Base-by-base conservation (phyloP, 2,888 invertebrate genomes). In the Deilephila porcellus region DNA sequence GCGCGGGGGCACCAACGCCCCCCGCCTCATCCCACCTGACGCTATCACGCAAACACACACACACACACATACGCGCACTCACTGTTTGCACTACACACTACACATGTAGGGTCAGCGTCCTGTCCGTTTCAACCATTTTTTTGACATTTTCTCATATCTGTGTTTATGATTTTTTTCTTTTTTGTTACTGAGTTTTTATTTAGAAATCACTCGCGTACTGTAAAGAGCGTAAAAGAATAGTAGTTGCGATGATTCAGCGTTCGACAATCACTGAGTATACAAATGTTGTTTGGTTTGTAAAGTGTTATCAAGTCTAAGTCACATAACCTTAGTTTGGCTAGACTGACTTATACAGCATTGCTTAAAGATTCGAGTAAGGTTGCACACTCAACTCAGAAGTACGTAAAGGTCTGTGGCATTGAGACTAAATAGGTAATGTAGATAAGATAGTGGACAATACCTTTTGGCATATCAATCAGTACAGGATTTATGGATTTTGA, bases 11-110 rank as follows among this genome's bases (percentile, higher is more conserved):
- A 89, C 87, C 81, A 88, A 87, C 90, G 90, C 92, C 91, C 93
- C 93, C 90, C 93, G 91, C 93, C 91, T 91, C 93, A 94, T 93
- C 88, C 93, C 92, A 91, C 93, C 91, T 92, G 91, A 91, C 93
- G 90, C 90, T 89, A 83, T 88, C 88, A 87, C 90, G 79, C 85
- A 80, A 87, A 79, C 88, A 83, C 88, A 88, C 87, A 86, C 85
- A 86, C 85, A 83, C 84, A 83, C 85, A 83, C 64, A 74, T 71
- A 67, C 70, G 62, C 70, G 60, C 60, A 72, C 52, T 52, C 52
- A 87, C 67, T 85, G 85, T 88, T 88, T 82, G 81, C 79, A 84
- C 80, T 79, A 84, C 79, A 83, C 79, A 84, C 80, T 79, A 84
- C 80, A 83, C 80, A 82, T 80, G 82, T 82, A 78, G 86, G 91